Percentiles rank a stretch among this genome's conserved stretches.
Evolutionary conservation across 2,113 vertebrate species (phyloP).

Genomic region (Petrocephalus zakoni): DNA sequence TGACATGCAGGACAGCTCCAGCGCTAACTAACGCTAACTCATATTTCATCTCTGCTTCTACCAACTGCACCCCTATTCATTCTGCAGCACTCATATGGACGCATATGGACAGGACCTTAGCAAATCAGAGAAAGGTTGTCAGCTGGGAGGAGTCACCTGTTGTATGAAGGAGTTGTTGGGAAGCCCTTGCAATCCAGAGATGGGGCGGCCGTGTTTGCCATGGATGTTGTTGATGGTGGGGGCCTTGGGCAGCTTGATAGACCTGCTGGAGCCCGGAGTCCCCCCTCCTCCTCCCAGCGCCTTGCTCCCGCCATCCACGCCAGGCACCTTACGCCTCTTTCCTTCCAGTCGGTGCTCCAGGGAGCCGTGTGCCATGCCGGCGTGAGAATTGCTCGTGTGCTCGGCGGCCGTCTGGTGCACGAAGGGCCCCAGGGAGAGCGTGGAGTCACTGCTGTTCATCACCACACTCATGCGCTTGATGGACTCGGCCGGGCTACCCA

Average conservation of each 20-base stretch:
- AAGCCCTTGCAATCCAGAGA: constrained; percentile 81
- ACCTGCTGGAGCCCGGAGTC: constrained; percentile 60
- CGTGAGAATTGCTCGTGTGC: constrained; percentile 60
- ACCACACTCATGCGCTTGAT: constrained; percentile 98
- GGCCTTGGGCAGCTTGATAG: constrained; percentile 81
- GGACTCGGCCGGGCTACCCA: constrained; percentile 82
- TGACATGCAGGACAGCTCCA: neutral
- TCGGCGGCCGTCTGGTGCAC: constrained; percentile 71
- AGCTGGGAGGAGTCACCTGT: constrained; percentile 70
- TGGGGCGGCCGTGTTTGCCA: constrained; percentile 79
- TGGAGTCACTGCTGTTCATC: constrained; percentile 94
- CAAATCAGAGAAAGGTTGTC: neutral
- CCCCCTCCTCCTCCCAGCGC: constrained; percentile 11
- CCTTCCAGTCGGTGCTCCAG: constrained; percentile 79
- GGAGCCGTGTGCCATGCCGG: constrained; percentile 68
- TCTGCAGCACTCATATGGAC: neutral
- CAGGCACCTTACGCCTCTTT: constrained; percentile 87
- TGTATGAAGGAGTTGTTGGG: constrained; percentile 86
- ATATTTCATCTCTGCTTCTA: neutral
- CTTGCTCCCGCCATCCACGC: constrained; percentile 52
- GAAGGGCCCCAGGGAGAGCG: constrained; percentile 92
- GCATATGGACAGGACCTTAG: neutral
- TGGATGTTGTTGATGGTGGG: constrained; percentile 89
- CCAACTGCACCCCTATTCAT: neutral
- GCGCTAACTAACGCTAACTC: neutral